A percentile compares a stretch with the other conserved stretches of the same genome.
These are phyloP conservation scores for Nomada hirtipes DNA, from an alignment of 2,888 invertebrate genomes.

Conservation along the genomic window DNA sequence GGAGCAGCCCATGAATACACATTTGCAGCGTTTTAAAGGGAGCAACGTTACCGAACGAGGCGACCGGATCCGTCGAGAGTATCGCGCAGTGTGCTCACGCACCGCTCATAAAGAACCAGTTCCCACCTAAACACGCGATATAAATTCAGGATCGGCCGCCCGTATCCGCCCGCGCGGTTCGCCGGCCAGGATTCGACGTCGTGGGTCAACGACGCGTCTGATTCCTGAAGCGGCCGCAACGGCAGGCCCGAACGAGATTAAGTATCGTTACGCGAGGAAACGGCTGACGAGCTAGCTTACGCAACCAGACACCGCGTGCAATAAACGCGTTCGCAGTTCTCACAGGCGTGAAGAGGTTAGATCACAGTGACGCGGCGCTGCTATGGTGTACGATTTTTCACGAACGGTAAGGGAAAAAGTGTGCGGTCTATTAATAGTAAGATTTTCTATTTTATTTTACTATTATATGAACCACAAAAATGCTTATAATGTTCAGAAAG, in stretches of 20 bases:
- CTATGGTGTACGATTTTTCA: too few species aligned
- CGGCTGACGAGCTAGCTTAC: conserved; percentile 47
- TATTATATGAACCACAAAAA: too few species aligned
- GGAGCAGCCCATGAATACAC: conserved; percentile 14
- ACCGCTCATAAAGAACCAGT: conserved; percentile 83
- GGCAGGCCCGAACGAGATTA: conserved; percentile 48
- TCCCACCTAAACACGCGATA: conserved; percentile 83
- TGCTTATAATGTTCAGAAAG: too few species aligned
- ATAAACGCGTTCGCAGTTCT: too few species aligned
- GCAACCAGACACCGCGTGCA: conserved; percentile 32
- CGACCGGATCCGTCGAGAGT: conserved; percentile 20
- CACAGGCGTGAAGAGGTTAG: too few species aligned
- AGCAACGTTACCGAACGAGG: conserved; percentile 2
- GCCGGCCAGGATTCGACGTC: conserved; percentile 21
- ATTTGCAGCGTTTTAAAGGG: background rate
- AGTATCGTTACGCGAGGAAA: conserved; percentile 64
- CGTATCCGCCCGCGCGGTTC: conserved; percentile 72
- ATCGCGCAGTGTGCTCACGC: conserved; percentile 80
- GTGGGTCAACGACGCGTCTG: conserved; percentile 63
- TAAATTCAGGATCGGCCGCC: conserved; percentile 83
- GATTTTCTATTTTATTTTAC: too few species aligned
- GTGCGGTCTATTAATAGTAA: too few species aligned
- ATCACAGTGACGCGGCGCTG: too few species aligned
- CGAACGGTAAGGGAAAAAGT: too few species aligned
- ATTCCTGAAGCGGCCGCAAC: background rate